Evolutionary conservation across 2,888 invertebrate species (phyloP).

Genomic region (Drosophila niveifrons): DNA sequence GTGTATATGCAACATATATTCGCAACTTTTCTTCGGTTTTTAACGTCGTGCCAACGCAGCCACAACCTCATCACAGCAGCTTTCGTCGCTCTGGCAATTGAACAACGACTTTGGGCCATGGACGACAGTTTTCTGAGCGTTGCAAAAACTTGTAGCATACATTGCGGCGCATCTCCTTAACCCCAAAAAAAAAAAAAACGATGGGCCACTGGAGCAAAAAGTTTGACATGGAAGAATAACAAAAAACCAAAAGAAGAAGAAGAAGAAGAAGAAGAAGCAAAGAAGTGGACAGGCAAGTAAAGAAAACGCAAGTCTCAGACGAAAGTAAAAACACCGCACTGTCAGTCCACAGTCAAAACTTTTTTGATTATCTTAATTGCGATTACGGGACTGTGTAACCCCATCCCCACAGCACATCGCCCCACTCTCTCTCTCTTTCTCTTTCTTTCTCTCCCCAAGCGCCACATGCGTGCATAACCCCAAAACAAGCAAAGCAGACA

Average conservation of each 20-base stretch:
- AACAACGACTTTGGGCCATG: slow-evolving; percentile 32
- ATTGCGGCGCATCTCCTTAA: slow-evolving; percentile 29
- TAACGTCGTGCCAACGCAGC: slow-evolving; percentile 26
- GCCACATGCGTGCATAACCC: slow-evolving; percentile 69
- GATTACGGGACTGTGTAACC: slow-evolving; percentile 63
- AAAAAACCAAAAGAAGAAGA: neutral
- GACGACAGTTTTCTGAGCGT: slow-evolving; percentile 42
- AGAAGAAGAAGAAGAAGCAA: slow-evolving; percentile 10
- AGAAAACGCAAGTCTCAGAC: slow-evolving; percentile 39
- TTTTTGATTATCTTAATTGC: slow-evolving; percentile 81
- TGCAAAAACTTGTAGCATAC: slow-evolving; percentile 59
- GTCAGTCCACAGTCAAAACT: slow-evolving; percentile 78
- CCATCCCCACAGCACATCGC: neutral
- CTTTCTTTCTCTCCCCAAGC: slow-evolving; percentile 28
- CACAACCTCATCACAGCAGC: slow-evolving; percentile 38
- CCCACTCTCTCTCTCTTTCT: too few species aligned
- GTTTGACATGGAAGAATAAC: slow-evolving; percentile 17
- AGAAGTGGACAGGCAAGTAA: neutral
- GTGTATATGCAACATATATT: neutral
- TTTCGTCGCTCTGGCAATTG: slow-evolving; percentile 29
- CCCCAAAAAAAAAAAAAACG: slow-evolving; percentile 11
- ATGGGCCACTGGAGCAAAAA: slow-evolving; percentile 26
- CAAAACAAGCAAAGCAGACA: slow-evolving; percentile 23
- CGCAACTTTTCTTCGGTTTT: slow-evolving; percentile 1
- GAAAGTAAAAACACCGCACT: slow-evolving; percentile 71